Evolutionary conservation across 2,797 vertebrate species (phyloP), one percentile per base, ranked within the genome.

Genomic region (Labeo calbasu): DNA sequence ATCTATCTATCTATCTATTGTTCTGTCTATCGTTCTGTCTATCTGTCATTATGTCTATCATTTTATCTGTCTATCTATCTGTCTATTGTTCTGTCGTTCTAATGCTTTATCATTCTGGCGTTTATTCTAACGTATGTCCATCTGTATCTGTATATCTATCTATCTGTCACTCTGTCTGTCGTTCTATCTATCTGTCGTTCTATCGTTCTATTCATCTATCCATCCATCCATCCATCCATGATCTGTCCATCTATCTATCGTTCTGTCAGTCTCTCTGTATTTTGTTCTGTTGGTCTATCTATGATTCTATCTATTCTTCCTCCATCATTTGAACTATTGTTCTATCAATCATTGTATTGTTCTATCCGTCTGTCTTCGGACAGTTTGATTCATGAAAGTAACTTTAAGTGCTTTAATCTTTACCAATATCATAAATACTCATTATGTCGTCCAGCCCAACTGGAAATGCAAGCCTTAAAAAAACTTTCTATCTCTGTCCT

Each of bases 61-160:
- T 14, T 63, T 10, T 6, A 11, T 25, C 11, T 1, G 1, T 55
- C 6, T 9, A 9, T 21, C 51, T 1, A 19, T 53, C 51, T 2
- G 2, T 53, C 48, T 13, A 51, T 51, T 4, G n/a, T n/a, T 57
- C 55, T 2, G 14, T 63, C 19, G 14, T 9, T 50, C 50, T 4
- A 1, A 15, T 12, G 2, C 2, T 48, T 14, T 50, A 50, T 50
- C 9, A 5, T 17, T 50, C 48, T 50, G 4, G 13, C 7, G 1
- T 36, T 36, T 36, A 36, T 36, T 36, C 32, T 23, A 13, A 32
- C 28, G 28, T 32, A 2, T 5, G 0, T 51, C 55, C 4, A 4
- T 57, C 21, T 9, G 0, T 57, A 17, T 19, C 2, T 23, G n/a
- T 3, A 1, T 59, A 0, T 23, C 0, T 23, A 13, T n/a, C 21